Evolutionary conservation across 2,113 vertebrate genomes (phyloP).

Genomic region (Ptyas mucosa): DNA sequence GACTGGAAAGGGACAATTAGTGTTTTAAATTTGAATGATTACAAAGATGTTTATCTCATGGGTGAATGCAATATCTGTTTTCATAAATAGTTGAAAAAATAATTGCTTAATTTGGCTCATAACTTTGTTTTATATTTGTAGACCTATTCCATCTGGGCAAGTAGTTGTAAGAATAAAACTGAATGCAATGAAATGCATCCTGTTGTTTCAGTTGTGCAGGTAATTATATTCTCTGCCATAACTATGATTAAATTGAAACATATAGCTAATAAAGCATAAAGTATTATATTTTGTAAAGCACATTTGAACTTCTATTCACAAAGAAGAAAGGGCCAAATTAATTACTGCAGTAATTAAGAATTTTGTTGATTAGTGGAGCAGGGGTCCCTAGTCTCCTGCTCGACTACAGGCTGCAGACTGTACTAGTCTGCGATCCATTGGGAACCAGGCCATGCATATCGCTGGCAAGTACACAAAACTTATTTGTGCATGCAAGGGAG

Average conservation of each 20-base stretch:
- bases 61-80: not conserved
- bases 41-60: not conserved
- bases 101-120: not conserved
- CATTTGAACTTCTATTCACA: not conserved
- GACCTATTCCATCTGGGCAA: slow-evolving; percentile 97
- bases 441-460: not conserved
- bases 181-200: slow-evolving; percentile 97
- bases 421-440: not conserved
- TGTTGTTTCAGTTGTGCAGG: slow-evolving; percentile 93
- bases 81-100: slow-evolving; percentile 11
- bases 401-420: not conserved
- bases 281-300: not conserved
- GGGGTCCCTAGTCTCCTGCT: not conserved
- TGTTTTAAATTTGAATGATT: not conserved
- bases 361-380: not conserved
- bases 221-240: slow-evolving; percentile 56
- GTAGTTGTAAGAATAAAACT: slow-evolving; percentile 93
- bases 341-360: not conserved
- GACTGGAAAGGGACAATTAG: not conserved
- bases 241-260: not conserved
- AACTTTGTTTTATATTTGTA: slow-evolving; percentile 49
- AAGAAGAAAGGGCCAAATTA: not conserved
- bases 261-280: not conserved
- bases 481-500: not conserved
- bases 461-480: not conserved